Conservation (phyloP, 1,140 invertebrate species). For the Drosophila lini region DNA sequence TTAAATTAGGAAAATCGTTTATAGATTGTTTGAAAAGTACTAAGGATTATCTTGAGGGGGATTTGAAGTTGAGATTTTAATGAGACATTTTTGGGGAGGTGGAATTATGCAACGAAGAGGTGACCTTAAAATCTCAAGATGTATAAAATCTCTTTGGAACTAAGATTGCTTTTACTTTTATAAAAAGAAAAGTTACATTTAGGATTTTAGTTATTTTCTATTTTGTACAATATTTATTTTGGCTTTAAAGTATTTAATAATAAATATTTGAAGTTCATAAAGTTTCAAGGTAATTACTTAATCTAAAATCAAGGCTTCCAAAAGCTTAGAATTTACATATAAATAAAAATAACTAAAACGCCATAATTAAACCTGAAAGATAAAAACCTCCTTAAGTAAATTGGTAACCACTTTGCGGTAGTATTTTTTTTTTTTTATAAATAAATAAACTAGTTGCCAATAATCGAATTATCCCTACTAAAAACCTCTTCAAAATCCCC, state of each 20-base stretch:
- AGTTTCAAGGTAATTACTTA: background rate
- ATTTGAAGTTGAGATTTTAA: background rate
- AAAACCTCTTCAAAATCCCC: background rate
- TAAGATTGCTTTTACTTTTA: no score
- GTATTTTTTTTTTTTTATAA: background rate
- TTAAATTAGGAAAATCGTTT: background rate
- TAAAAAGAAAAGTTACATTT: no score
- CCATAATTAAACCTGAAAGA: background rate
- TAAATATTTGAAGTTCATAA: no score
- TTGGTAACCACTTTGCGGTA: background rate
- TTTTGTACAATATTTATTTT: no score
- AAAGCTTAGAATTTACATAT: no score
- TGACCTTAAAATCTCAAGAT: no score
- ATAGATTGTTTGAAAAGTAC: background rate
- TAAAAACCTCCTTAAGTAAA: background rate
- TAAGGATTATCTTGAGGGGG: background rate
- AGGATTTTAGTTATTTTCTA: no score
- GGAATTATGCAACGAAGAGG: constrained; percentile 9
- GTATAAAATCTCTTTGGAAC: no score
- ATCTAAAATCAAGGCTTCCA: background rate
- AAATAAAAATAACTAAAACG: background rate
- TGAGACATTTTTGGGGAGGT: background rate
- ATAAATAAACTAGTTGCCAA: constrained; percentile 8
- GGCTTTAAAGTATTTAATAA: no score
- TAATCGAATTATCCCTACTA: constrained; percentile 34